phyloP scores from a whole-genome alignment of 2,797 vertebrate genomes.

The Pantherophis alleghaniensis region DNA sequence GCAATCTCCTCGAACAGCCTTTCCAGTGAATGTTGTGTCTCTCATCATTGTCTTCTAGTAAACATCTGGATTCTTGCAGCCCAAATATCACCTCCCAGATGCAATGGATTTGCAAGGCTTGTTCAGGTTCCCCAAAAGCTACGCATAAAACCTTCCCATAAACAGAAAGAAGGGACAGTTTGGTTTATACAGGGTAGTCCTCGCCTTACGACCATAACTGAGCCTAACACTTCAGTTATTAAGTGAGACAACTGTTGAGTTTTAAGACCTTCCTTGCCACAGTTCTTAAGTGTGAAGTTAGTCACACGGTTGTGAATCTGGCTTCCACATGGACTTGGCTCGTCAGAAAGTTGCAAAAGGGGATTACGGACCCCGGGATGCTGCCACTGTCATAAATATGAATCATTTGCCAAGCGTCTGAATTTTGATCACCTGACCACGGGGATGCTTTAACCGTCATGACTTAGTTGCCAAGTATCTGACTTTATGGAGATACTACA shows the following conservation, averaged over 20 bases:
- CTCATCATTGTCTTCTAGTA: neutral
- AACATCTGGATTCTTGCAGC: neutral
- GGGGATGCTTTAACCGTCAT: rapidly evolving
- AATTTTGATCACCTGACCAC: neutral
- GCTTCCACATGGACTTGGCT: too few species aligned
- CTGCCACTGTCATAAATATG: neutral
- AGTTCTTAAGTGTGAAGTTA: too few species aligned
- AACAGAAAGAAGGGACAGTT: neutral
- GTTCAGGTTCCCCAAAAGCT: neutral
- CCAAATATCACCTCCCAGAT: neutral
- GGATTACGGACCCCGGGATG: too few species aligned
- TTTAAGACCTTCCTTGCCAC: neutral
- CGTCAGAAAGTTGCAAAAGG: too few species aligned
- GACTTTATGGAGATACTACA: neutral
- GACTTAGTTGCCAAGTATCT: neutral
- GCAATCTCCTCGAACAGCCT: neutral
- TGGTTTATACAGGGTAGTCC: neutral
- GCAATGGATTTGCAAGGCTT: neutral
- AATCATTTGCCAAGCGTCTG: too few species aligned
- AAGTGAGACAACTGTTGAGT: neutral
- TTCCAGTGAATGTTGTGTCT: neutral
- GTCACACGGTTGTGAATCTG: too few species aligned
- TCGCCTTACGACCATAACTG: neutral
- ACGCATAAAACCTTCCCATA: neutral
- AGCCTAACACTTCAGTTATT: neutral